Evolutionary conservation across 2,113 vertebrate species (phyloP).

Genomic region (Gymnogyps californianus): DNA sequence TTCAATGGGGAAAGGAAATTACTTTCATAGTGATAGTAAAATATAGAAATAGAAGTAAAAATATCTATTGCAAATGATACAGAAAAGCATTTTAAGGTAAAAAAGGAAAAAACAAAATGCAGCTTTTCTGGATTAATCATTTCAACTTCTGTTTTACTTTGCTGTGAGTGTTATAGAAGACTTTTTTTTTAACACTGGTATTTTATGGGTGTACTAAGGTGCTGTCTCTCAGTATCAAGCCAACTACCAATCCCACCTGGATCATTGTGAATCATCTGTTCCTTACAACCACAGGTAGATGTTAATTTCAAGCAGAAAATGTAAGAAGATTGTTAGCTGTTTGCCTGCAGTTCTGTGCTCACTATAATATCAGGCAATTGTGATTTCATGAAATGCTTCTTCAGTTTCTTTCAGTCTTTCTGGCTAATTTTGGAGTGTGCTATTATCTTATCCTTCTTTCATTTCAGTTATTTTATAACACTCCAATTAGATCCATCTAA

Average conservation of each 20-base stretch:
- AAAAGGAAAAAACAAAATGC: neutral
- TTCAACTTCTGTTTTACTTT: neutral
- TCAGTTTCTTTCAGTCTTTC: neutral
- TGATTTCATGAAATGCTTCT: neutral
- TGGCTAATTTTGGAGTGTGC: neutral
- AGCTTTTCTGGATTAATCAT: neutral
- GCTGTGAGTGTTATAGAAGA: neutral
- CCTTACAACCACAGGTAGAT: neutral
- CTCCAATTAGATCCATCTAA: neutral
- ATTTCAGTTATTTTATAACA: neutral
- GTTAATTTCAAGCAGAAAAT: neutral
- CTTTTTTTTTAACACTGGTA: neutral
- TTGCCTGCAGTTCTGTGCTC: neutral
- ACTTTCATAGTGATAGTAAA: neutral
- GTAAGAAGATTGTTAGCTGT: neutral
- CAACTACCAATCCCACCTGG: neutral
- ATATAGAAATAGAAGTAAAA: neutral
- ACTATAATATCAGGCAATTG: neutral
- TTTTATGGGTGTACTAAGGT: neutral
- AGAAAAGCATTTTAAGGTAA: neutral
- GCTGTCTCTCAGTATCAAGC: neutral
- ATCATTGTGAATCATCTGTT: neutral
- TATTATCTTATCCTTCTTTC: neutral
- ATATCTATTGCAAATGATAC: neutral
- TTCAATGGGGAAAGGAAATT: neutral